These are phyloP conservation scores for Thunnus albacares DNA, from an alignment of 2,797 vertebrate genomes.

Conservation along the genomic window DNA sequence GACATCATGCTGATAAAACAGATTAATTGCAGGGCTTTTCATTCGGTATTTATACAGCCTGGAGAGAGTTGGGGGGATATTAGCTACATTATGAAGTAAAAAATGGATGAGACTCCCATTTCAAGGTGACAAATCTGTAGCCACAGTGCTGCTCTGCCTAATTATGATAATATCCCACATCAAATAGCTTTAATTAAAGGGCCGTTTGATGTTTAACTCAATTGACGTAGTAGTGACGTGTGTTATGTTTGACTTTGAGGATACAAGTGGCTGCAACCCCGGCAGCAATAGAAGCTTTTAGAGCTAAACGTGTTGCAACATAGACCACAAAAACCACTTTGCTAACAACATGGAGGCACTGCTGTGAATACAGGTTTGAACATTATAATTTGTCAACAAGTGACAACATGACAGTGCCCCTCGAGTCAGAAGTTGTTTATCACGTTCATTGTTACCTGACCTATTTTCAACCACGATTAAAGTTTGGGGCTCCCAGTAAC, in stretches of 20 bases:
- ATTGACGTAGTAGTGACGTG: background rate
- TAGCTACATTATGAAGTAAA: slow-evolving; percentile 26
- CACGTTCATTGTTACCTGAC: background rate
- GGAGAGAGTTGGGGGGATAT: slow-evolving; percentile 10
- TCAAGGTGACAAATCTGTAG: slow-evolving; percentile 38
- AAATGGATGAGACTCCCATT: slow-evolving; percentile 24
- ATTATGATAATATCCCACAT: slow-evolving; percentile 50
- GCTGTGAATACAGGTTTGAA: slow-evolving; percentile 43
- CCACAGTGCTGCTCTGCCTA: slow-evolving; percentile 13
- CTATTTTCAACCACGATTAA: background rate
- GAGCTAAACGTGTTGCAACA: slow-evolving; percentile 42
- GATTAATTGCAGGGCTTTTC: slow-evolving; percentile 50
- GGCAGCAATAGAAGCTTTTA: slow-evolving; percentile 10
- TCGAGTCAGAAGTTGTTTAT: slow-evolving; percentile 39
- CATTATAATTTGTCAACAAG: slow-evolving; percentile 63
- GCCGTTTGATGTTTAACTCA: slow-evolving; percentile 40
- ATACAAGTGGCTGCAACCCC: slow-evolving; percentile 1
- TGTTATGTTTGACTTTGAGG: slow-evolving; percentile 28
- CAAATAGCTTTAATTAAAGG: slow-evolving; percentile 40
- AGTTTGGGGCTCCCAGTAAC: background rate
- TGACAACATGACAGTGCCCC: slow-evolving; percentile 45
- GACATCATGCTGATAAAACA: slow-evolving; percentile 50
- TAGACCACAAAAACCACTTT: slow-evolving; percentile 3
- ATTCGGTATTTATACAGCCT: slow-evolving; percentile 19
- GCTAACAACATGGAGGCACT: slow-evolving; percentile 25